A percentile compares a stretch with the other conserved stretches of the same genome.
Conservation (phyloP, 2,888 invertebrate species). For the Patella pellucida region DNA sequence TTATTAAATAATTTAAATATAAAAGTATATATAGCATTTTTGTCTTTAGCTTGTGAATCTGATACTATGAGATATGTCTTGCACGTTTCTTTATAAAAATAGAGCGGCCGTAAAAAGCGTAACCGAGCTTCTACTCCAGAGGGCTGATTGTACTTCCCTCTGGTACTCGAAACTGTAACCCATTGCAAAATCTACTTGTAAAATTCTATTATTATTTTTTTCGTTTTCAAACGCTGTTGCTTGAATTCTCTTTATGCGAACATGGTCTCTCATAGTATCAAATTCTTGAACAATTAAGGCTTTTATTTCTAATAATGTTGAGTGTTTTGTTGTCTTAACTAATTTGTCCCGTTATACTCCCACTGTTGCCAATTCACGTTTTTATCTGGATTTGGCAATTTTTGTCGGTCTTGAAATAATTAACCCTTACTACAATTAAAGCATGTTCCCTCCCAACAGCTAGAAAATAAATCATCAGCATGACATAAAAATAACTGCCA, state of each 20-base stretch:
- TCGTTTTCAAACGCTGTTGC: background rate
- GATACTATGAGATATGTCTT: background rate
- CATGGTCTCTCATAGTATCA: background rate
- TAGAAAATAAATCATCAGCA: background rate
- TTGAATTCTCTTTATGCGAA: background rate
- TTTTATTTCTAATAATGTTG: too few relatives aligned
- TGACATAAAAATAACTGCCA: background rate
- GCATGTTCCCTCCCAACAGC: conserved; percentile 10
- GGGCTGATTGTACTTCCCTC: background rate
- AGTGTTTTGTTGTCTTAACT: too few relatives aligned
- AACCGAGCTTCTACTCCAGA: background rate
- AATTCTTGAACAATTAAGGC: background rate
- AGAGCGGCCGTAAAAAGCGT: background rate
- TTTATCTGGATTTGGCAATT: too few relatives aligned
- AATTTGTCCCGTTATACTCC: too few relatives aligned
- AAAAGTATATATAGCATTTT: background rate
- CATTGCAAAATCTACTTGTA: background rate
- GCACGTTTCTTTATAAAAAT: background rate
- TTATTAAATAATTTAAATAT: background rate
- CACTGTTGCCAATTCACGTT: too few relatives aligned
- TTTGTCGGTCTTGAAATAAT: too few relatives aligned
- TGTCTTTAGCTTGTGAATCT: background rate
- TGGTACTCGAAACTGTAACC: background rate
- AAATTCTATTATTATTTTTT: background rate
- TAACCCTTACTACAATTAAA: conserved; percentile 1